A percentile compares a stretch with the other conserved stretches of the same genome.
These are phyloP conservation scores for Mamestra brassicae DNA, from an alignment of 2,888 invertebrate genomes.

Conservation along the genomic window DNA sequence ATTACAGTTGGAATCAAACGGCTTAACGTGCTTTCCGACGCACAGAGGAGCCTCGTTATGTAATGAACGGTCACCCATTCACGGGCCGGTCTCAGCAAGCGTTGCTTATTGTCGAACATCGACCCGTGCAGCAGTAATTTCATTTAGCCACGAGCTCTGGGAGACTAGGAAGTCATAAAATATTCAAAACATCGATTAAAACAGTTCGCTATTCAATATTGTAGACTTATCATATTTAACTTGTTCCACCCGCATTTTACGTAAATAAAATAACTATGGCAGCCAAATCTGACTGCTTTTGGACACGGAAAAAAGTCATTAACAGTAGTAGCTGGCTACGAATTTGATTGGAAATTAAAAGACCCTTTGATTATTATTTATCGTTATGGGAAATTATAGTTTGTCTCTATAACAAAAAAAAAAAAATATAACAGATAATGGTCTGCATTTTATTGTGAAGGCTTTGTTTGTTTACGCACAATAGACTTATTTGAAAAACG, in stretches of 20 bases:
- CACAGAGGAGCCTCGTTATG: too few species aligned
- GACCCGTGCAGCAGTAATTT: not conserved
- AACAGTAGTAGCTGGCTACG: conserved; percentile 67
- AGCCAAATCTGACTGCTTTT: conserved; percentile 65
- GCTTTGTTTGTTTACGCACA: conserved; percentile 2
- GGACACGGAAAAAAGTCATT: conserved; percentile 77
- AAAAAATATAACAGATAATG: conserved; percentile 31
- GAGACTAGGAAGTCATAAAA: conserved; percentile 12
- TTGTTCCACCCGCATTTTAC: conserved; percentile 36
- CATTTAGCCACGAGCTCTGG: not conserved
- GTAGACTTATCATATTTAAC: conserved; percentile 22
- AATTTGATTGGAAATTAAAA: conserved; percentile 70
- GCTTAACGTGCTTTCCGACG: too few species aligned
- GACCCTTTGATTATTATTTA: conserved; percentile 70
- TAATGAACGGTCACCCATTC: too few species aligned
- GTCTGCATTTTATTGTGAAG: not conserved
- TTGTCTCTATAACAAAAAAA: conserved; percentile 26
- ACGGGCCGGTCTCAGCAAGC: too few species aligned
- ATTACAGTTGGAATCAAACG: too few species aligned
- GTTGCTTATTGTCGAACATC: not conserved
- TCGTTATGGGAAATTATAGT: conserved; percentile 47
- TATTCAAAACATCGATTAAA: conserved; percentile 11
- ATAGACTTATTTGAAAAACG: not conserved
- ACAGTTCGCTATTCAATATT: conserved; percentile 29
- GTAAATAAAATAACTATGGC: conserved; percentile 63